Percentiles rank a stretch among this genome's conserved stretches.
Evolutionary conservation across 30 jellyfish, hydroid and myxozoan genomes (phyloP).

Genomic region (Hydractinia echinata): DNA sequence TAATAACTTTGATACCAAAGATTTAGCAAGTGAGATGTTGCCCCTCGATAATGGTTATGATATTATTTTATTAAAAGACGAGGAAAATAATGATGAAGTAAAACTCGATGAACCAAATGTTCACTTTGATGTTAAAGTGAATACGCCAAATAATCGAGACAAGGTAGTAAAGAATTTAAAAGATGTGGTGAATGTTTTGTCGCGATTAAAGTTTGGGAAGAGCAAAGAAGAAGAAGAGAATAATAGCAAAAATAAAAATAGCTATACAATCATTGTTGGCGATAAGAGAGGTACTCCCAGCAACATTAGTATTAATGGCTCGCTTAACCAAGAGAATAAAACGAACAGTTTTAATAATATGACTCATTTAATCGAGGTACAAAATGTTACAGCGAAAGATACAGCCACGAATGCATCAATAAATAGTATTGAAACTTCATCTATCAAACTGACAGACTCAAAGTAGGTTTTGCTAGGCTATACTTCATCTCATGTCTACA

Average conservation of each 20-base stretch:
- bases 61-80: background rate
- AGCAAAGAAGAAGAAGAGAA: background rate
- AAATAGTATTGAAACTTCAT: too few species aligned
- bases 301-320: too few species aligned
- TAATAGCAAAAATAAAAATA: background rate
- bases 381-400: too few species aligned
- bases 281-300: background rate
- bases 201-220: background rate
- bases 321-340: too few species aligned
- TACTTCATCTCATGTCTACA: too few species aligned
- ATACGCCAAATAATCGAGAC: conserved; percentile 13
- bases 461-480: too few species aligned
- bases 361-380: too few species aligned
- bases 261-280: background rate
- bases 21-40: background rate
- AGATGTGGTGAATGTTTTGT: background rate
- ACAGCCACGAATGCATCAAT: too few species aligned
- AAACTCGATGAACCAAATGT: conserved; percentile 11
- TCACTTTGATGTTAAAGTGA: background rate
- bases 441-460: too few species aligned
- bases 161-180: background rate
- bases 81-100: background rate
- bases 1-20: background rate
- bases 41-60: background rate
- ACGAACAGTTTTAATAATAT: too few species aligned